These are phyloP conservation scores for Pseudorasbora parva DNA, from an alignment of 2,113 vertebrate genomes.

Conservation along the genomic window DNA sequence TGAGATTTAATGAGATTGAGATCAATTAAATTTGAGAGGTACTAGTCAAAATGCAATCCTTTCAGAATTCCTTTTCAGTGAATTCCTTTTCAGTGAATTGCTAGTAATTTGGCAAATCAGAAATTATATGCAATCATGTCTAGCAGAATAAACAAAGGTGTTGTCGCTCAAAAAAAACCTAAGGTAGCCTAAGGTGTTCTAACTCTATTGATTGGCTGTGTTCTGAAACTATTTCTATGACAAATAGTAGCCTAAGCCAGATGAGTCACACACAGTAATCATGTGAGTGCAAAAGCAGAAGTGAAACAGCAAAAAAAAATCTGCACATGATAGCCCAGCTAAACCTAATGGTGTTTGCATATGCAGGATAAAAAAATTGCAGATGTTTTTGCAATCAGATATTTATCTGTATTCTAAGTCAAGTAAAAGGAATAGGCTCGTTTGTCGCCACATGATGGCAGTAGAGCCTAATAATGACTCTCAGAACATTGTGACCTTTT, in stretches of 20 bases:
- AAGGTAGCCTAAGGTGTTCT: neutral
- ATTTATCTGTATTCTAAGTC: neutral
- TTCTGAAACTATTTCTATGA: neutral
- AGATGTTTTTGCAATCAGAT: neutral
- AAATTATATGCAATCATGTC: neutral
- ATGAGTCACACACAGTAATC: neutral
- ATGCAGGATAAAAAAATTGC: neutral
- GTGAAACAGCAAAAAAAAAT: neutral
- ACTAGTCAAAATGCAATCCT: no score
- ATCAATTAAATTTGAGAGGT: no score
- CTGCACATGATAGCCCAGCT: neutral
- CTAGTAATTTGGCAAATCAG: neutral
- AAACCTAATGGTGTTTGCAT: neutral
- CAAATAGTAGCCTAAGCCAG: neutral
- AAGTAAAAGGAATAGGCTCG: neutral
- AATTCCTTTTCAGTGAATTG: no score
- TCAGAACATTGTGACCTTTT: neutral
- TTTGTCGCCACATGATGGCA: conserved; percentile 49
- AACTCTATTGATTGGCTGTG: neutral
- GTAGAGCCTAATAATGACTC: conserved; percentile 31
- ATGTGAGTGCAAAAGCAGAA: conserved; percentile 24
- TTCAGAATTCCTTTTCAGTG: no score
- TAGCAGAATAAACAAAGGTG: neutral
- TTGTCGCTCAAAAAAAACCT: neutral
- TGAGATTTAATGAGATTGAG: no score